Conservation (phyloP, 1,140 invertebrate genomes). For the Drosophila lacteicornis region DNA sequence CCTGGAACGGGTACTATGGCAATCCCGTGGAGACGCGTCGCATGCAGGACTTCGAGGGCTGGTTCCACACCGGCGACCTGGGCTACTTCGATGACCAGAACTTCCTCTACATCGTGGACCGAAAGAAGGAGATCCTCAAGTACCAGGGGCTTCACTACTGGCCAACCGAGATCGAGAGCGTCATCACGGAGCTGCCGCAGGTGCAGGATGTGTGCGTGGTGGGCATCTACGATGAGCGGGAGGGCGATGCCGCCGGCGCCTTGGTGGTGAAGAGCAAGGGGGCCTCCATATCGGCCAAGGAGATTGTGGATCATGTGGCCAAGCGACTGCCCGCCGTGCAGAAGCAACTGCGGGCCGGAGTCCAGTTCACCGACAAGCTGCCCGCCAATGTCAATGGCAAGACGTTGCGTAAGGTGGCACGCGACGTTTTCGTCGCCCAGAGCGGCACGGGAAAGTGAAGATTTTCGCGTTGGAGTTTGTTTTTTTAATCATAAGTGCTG, state of each 20-base stretch:
- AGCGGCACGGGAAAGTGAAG: constrained; percentile 31
- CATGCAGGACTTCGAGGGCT: constrained; percentile 88
- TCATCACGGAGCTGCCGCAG: constrained; percentile 52
- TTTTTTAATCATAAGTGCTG: constrained; percentile 35
- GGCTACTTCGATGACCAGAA: constrained; percentile 89
- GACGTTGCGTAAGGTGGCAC: constrained; percentile 86
- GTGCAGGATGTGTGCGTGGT: constrained; percentile 77
- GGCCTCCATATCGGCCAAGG: constrained; percentile 38
- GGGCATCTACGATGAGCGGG: constrained; percentile 65
- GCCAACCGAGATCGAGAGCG: constrained; percentile 74
- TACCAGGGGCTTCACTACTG: constrained; percentile 85
- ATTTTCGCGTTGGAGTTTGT: neutral
- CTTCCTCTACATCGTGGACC: constrained; percentile 89
- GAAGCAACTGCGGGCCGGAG: constrained; percentile 87
- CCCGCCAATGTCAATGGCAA: constrained; percentile 89
- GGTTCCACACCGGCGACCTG: constrained; percentile 91
- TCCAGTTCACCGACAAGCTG: constrained; percentile 87
- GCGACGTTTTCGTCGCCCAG: constrained; percentile 69
- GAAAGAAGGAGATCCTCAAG: constrained; percentile 92
- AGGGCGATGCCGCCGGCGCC: constrained; percentile 68
- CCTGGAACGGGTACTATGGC: constrained; percentile 85
- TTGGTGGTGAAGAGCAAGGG: constrained; percentile 57
- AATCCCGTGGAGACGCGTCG: constrained; percentile 87
- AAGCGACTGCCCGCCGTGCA: constrained; percentile 80
- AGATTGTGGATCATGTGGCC: constrained; percentile 69